A percentile compares a stretch with the other conserved stretches of the same genome.
phyloP scores from a whole-genome alignment of 1,140 invertebrate species.

The Heliconius congener region DNA sequence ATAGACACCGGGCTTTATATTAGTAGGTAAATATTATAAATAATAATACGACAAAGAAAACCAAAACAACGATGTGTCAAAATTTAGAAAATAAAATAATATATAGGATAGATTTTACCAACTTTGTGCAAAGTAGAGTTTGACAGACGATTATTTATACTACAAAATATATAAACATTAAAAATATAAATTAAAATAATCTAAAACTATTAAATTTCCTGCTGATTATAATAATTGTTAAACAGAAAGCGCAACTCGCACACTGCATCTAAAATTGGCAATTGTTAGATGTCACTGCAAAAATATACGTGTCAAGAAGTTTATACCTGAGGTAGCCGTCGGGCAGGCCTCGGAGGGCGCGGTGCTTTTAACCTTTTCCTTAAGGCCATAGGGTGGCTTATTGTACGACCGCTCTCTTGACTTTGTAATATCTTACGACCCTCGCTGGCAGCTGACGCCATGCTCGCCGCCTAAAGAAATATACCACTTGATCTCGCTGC shows the following conservation, averaged over 20 bases:
- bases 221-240: not conserved
- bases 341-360: conserved; percentile 58
- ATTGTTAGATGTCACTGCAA: conserved; percentile 43
- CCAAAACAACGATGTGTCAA: too few relatives aligned
- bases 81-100: not conserved
- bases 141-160: not conserved
- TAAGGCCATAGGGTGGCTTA: conserved; percentile 70
- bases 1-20: too few relatives aligned
- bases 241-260: conserved; percentile 7
- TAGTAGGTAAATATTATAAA: too few relatives aligned
- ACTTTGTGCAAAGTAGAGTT: not conserved
- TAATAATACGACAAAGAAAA: too few relatives aligned
- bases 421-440: conserved; percentile 68
- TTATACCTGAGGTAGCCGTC: conserved; percentile 71
- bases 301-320: conserved; percentile 51
- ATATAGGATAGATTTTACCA: not conserved
- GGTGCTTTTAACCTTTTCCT: conserved; percentile 63
- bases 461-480: conserved; percentile 69
- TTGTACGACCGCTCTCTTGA: conserved; percentile 64
- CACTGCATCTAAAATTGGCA: conserved; percentile 37
- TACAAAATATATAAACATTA: not conserved
- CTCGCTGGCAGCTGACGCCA: conserved; percentile 73
- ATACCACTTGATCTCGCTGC: conserved; percentile 40
- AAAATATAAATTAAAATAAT: not conserved
- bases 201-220: not conserved